phyloP scores from a whole-genome alignment of 2,888 invertebrate genomes.

The Cyrtodaria siliqua region DNA sequence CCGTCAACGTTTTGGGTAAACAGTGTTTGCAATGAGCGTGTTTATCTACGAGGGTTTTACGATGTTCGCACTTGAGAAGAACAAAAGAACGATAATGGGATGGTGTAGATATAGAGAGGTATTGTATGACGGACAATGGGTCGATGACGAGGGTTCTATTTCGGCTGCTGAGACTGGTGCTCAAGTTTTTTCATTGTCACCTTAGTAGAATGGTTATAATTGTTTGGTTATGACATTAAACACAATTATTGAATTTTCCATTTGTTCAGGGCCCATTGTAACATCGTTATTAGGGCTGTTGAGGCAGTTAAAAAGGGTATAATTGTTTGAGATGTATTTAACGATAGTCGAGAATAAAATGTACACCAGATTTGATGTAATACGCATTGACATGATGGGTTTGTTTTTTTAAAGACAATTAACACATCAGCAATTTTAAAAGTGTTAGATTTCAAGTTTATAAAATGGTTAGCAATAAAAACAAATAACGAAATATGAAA shows the following conservation, averaged over 20 bases:
- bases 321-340: too few relatives aligned
- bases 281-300: too few relatives aligned
- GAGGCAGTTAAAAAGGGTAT: too few relatives aligned
- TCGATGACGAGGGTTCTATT: slow-evolving; percentile 49
- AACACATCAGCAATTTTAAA: too few relatives aligned
- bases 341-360: too few relatives aligned
- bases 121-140: slow-evolving; percentile 54
- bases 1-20: slow-evolving; percentile 53
- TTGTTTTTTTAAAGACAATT: too few relatives aligned
- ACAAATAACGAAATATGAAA: too few relatives aligned
- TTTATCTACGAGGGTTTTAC: slow-evolving; percentile 61
- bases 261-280: too few relatives aligned
- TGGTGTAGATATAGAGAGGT: slow-evolving; percentile 52
- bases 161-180: slow-evolving; percentile 44
- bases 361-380: too few relatives aligned
- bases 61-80: slow-evolving; percentile 48
- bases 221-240: slow-evolving; percentile 33
- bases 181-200: slow-evolving; percentile 45
- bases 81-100: slow-evolving; percentile 54
- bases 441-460: too few relatives aligned
- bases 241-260: neutral
- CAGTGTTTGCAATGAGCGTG: slow-evolving; percentile 43
- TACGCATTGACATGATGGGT: too few relatives aligned
- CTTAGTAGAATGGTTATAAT: slow-evolving; percentile 46
- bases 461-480: too few relatives aligned